Evolutionary conservation across 2,113 vertebrate genomes (phyloP).

Genomic region (Pachycephala philippinensis): DNA sequence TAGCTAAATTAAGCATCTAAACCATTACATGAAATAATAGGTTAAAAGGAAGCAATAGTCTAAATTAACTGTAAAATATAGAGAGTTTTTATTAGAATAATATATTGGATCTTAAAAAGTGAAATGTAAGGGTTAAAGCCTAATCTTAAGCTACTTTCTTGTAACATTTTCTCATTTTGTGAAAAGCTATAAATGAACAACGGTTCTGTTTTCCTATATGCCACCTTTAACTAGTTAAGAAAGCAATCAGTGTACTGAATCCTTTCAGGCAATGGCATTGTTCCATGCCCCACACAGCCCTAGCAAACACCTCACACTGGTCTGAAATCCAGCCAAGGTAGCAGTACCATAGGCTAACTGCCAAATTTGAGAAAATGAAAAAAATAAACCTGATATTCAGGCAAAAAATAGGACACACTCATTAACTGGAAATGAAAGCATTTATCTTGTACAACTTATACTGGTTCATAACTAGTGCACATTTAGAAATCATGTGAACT

Average conservation of each 20-base stretch:
- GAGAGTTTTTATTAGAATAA: not conserved
- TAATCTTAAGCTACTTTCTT: not conserved
- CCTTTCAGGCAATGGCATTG: not conserved
- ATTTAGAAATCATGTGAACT: not conserved
- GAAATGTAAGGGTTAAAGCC: not conserved
- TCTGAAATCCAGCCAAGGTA: conserved; percentile 16
- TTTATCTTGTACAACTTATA: not conserved
- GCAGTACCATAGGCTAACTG: not conserved
- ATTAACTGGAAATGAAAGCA: not conserved
- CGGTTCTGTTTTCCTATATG: not conserved
- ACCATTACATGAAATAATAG: not conserved
- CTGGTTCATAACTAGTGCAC: not conserved
- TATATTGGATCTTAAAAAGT: not conserved
- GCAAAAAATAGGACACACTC: not conserved
- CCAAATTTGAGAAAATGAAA: conserved; percentile 17
- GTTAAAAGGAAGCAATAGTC: not conserved
- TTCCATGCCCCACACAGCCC: conserved; percentile 11
- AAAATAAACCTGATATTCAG: not conserved
- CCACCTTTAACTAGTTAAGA: not conserved
- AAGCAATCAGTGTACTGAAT: not conserved
- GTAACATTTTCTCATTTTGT: not conserved
- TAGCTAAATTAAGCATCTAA: not conserved
- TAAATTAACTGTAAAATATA: not conserved
- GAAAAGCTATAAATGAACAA: not conserved
- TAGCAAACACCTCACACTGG: not conserved